Evolutionary conservation across 2,888 invertebrate genomes (phyloP), one percentile per base, ranked within the genome.

Genomic region (Halictus quadricinctus): DNA sequence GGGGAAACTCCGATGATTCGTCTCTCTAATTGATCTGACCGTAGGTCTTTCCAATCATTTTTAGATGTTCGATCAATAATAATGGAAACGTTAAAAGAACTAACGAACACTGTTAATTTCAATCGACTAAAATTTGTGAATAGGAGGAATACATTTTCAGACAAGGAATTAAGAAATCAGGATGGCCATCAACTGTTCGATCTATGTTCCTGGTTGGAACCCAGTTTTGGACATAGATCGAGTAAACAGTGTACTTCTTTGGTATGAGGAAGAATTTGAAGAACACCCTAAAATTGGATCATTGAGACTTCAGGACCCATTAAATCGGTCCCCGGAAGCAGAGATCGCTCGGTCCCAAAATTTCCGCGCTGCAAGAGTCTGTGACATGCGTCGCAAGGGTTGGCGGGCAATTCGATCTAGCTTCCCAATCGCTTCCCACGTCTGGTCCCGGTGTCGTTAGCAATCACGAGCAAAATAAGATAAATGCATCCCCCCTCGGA

Each of bases 371-470:
- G 64, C 64, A 29, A 29, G 29, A 64, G 25, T 5, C 60, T 7
- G 0, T 7, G 60, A 64, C 2, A 13, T 15, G 15, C 2, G 0
- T 29, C 60, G 60, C 13, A 64, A 64, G 64, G 64, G 25, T 64
- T 25, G 64, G 15, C 7, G 29, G 29, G 15, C 0, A 25, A 7
- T 64, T 12, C 15, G 18, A 50, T 18, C 6, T 43, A 6, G 25
- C 64, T 64, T 64, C 64, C 64, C 64, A 29, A 29, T 29, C 29
- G 25, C 64, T 64, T 64, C 64, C 64, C 64, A 64, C 64, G 64
- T 64, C 64, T 64, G 64, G 29, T 21, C 15, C 25, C 10, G 43
- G 43, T 18, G 21, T 18, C 72, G 29, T 29, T 18, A 29, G 10
- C 25, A 54, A 77, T 69, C 41, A 7, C 12, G 46, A 12, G 5